phyloP scores from a whole-genome alignment of 64 coral and sea anemone genomes.

The Astreopora myriophthalma region DNA sequence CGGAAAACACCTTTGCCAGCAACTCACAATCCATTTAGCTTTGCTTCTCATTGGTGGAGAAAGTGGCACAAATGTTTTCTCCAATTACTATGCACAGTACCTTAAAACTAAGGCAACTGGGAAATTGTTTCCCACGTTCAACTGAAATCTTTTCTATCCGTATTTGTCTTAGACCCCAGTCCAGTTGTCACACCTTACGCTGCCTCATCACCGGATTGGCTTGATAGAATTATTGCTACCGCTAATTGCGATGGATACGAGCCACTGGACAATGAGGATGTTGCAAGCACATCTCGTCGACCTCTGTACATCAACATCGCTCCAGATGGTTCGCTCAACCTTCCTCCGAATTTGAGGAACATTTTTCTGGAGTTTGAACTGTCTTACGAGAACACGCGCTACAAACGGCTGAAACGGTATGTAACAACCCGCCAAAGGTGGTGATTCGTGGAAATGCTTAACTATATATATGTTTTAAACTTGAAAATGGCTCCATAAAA shows the following conservation, averaged over 20 bases:
- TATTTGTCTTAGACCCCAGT: no score
- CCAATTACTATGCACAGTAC: no score
- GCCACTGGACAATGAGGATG: background rate
- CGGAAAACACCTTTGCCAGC: no score
- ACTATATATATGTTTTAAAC: no score
- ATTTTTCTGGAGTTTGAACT: constrained; percentile 11
- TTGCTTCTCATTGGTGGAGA: no score
- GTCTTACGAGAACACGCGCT: background rate
- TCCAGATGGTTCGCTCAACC: background rate
- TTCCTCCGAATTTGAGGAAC: constrained; percentile 1
- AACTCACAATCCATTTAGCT: no score
- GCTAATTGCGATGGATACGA: background rate
- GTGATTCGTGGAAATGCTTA: no score
- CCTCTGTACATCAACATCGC: background rate
- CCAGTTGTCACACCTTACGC: background rate
- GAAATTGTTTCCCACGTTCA: no score
- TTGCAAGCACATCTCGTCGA: background rate
- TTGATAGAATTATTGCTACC: background rate
- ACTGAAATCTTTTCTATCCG: no score
- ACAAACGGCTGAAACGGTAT: background rate
- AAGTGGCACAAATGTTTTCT: no score
- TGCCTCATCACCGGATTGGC: background rate
- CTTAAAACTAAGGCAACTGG: no score
- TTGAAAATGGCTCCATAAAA: no score
- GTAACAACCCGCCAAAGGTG: background rate